phyloP scores from a whole-genome alignment of 2,113 vertebrate genomes.

The Xenopus laevis region DNA sequence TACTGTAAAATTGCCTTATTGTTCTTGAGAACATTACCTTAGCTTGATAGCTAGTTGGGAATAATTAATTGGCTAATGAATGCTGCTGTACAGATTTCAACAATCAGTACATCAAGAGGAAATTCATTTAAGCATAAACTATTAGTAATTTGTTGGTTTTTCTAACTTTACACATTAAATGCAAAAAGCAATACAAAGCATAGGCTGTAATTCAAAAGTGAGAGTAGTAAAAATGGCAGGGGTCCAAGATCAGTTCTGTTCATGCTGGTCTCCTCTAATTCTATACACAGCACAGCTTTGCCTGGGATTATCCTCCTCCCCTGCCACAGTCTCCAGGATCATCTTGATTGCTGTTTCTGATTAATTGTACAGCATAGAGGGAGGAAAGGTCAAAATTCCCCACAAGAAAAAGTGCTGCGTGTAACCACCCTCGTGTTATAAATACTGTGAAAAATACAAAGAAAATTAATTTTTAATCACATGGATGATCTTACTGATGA shows the following conservation, averaged over 20 bases:
- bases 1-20: no score
- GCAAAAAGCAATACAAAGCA: no score
- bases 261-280: conserved; percentile 33
- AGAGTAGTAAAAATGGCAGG: conserved; percentile 13
- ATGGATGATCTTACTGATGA: conserved; percentile 9
- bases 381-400: conserved; percentile 34
- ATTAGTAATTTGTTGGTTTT: no score
- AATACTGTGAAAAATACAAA: conserved; percentile 23
- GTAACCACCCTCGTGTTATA: conserved; percentile 25
- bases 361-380: conserved; percentile 39
- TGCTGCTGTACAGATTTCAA: neutral
- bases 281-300: conserved; percentile 51
- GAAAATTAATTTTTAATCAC: conserved; percentile 29
- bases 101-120: no score
- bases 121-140: no score
- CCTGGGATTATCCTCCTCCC: conserved; percentile 51
- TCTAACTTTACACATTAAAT: no score
- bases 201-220: neutral
- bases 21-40: no score
- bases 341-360: conserved; percentile 46
- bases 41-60: no score
- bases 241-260: conserved; percentile 35
- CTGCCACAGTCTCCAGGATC: conserved; percentile 30
- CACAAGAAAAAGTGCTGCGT: conserved; percentile 19
- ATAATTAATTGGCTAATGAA: neutral